These are phyloP conservation scores for Steinernema feltiae DNA, from an alignment of 1,140 invertebrate genomes.

Conservation along the genomic window DNA sequence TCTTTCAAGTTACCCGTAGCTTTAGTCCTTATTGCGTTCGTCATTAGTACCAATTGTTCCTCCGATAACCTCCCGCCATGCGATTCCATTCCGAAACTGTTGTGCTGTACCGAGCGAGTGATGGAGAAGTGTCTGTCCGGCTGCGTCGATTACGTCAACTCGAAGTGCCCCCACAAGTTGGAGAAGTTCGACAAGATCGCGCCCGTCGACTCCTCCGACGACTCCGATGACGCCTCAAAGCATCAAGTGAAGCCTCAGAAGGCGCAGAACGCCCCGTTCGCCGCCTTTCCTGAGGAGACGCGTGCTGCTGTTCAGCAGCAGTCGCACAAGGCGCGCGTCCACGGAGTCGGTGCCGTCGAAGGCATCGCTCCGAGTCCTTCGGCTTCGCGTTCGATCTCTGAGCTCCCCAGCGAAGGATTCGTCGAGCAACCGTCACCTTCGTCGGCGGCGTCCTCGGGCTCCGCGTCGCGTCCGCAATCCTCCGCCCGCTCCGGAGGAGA, in stretches of 20 bases:
- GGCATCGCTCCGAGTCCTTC: not conserved
- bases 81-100: slow-evolving; percentile 43
- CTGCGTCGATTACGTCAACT: slow-evolving; percentile 44
- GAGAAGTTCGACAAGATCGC: slow-evolving; percentile 3
- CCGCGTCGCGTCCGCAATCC: not conserved
- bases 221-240: not conserved
- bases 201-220: too few species aligned
- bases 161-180: slow-evolving; percentile 21
- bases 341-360: slow-evolving; percentile 9
- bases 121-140: slow-evolving; percentile 48
- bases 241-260: not conserved
- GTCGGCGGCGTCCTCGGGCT: slow-evolving; percentile 13
- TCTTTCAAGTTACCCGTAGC: slow-evolving; percentile 1
- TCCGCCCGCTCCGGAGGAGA: slow-evolving; percentile 33
- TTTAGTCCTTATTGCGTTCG: slow-evolving; percentile 15
- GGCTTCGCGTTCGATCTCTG: slow-evolving; percentile 3
- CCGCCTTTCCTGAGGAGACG: not conserved
- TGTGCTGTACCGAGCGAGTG: slow-evolving; percentile 51
- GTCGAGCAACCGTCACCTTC: slow-evolving; percentile 31
- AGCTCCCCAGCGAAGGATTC: slow-evolving; percentile 32
- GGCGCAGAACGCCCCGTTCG: not conserved
- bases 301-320: slow-evolving; percentile 16
- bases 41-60: slow-evolving; percentile 15
- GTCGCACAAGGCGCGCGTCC: not conserved
- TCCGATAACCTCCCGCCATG: slow-evolving; percentile 40